Evolutionary conservation across 2,797 vertebrate species (phyloP).

Genomic region (Hafferia zeledoni): DNA sequence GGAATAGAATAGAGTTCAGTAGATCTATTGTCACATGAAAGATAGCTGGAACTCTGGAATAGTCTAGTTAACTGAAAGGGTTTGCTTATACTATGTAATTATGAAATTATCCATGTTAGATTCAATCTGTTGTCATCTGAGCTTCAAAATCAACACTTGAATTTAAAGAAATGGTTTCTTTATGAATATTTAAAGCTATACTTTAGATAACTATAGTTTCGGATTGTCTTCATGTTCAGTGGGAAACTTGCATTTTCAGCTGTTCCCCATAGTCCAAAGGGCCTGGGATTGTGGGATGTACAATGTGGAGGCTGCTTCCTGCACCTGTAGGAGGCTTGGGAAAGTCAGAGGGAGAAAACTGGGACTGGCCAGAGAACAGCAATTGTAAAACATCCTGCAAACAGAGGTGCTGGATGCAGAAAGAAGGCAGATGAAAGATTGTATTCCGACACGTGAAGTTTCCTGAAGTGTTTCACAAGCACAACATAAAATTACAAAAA

Average conservation of each 20-base stretch:
- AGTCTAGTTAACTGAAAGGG: not conserved
- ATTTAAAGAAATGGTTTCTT: not conserved
- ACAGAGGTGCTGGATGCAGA: not conserved
- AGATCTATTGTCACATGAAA: not conserved
- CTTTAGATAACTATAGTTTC: not conserved
- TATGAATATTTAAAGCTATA: not conserved
- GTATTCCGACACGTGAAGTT: not conserved
- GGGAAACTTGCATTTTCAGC: not conserved
- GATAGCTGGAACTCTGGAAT: not conserved
- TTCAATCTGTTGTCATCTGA: not conserved
- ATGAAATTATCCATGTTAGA: not conserved
- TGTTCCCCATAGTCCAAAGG: not conserved
- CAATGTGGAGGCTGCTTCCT: not conserved
- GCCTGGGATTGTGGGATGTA: not conserved
- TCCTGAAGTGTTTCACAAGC: not conserved
- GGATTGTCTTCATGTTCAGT: rapidly evolving
- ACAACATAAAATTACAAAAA: not conserved
- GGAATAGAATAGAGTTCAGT: not conserved
- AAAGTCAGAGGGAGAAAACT: not conserved
- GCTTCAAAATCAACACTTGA: not conserved
- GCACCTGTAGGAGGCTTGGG: not conserved
- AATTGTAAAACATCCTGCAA: not conserved
- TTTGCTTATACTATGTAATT: not conserved
- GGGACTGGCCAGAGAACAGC: not conserved
- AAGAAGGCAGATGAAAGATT: not conserved